Conservation (phyloP, 1,140 invertebrate genomes). For the Arctopsyche grandis region DNA sequence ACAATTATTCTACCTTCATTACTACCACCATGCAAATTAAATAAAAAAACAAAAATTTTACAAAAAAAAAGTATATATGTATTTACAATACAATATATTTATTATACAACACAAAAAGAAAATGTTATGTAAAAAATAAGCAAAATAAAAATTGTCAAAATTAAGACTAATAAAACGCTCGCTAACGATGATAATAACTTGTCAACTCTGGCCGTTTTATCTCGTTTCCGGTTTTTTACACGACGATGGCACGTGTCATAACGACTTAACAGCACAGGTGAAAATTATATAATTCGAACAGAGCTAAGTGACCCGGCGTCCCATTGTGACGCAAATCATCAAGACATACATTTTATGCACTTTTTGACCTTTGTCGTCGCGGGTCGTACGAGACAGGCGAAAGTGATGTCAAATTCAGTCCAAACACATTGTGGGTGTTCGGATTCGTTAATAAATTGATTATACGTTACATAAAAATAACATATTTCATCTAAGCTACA, state of each 20-base stretch:
- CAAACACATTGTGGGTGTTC: background rate
- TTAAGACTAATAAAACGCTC: background rate
- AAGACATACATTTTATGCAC: conserved; percentile 5
- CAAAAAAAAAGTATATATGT: too few species aligned
- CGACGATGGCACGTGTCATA: background rate
- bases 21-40: conserved; percentile 35
- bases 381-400: background rate
- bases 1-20: conserved; percentile 34
- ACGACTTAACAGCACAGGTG: background rate
- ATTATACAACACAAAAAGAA: background rate
- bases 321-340: background rate
- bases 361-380: background rate
- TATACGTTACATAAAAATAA: too few species aligned
- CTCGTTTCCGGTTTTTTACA: background rate
- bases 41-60: background rate
- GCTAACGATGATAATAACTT: background rate
- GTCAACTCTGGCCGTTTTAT: background rate
- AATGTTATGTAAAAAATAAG: background rate
- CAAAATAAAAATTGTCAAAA: background rate
- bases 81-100: too few species aligned
- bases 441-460: too few species aligned
- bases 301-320: background rate
- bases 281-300: conserved; percentile 14
- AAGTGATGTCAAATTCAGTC: background rate
- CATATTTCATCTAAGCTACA: too few species aligned